Percentiles rank a stretch among this genome's conserved stretches.
phyloP scores from a whole-genome alignment of 2,113 vertebrate species.

The Otolemur garnettii region DNA sequence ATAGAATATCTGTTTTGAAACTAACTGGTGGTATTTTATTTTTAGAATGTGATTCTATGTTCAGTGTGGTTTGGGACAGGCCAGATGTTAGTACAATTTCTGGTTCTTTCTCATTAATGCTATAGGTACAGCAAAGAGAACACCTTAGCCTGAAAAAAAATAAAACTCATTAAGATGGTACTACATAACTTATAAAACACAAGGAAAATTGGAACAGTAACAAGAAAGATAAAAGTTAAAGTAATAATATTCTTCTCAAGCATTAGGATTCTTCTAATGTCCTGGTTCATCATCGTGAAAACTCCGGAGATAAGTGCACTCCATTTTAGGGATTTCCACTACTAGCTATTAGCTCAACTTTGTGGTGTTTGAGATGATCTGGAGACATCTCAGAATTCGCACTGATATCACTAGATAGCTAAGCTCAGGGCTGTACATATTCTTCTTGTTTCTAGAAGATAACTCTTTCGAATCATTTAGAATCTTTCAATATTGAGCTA shows the following conservation, averaged over 20 bases:
- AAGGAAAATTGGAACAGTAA: constrained; percentile 42
- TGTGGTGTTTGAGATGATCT: neutral
- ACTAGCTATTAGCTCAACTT: neutral
- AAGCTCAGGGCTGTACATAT: neutral
- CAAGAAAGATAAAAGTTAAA: neutral
- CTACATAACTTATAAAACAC: neutral
- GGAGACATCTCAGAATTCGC: neutral
- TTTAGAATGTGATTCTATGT: constrained; percentile 64
- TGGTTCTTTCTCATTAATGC: constrained; percentile 59
- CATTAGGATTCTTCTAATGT: neutral
- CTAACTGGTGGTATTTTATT: constrained; percentile 60
- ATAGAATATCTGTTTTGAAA: constrained; percentile 68
- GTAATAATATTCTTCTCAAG: neutral
- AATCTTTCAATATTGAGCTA: neutral
- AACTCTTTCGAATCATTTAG: neutral
- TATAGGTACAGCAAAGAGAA: constrained; percentile 59
- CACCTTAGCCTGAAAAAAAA: neutral
- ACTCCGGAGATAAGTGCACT: neutral
- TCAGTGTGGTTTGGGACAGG: constrained; percentile 67
- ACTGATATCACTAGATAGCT: neutral
- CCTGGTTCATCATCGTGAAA: neutral
- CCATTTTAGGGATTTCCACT: neutral
- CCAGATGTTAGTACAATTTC: constrained; percentile 72
- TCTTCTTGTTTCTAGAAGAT: neutral
- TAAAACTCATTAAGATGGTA: constrained; percentile 37